Evolutionary conservation across 2,113 vertebrate genomes (phyloP).

Genomic region (Xiphorhynchus elegans): DNA sequence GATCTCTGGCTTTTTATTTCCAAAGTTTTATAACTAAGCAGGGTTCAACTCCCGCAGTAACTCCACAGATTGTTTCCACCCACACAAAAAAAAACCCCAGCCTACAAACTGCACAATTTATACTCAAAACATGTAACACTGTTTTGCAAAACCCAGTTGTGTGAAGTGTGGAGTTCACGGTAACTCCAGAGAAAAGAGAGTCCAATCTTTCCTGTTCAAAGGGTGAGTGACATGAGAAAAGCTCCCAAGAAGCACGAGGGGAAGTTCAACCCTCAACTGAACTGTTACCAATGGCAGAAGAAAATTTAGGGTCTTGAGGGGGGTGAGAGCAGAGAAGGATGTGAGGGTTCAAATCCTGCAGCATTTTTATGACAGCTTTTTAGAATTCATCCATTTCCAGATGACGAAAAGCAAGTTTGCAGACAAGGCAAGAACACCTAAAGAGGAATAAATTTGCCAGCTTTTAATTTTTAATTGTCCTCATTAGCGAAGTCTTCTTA

Average conservation of each 20-base stretch:
- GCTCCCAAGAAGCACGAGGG: not conserved
- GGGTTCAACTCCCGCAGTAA: not conserved
- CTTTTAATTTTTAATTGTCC: not conserved
- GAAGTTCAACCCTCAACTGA: constrained; percentile 37
- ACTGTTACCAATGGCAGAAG: constrained; percentile 38
- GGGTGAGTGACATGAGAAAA: not conserved
- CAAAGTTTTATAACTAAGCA: constrained; percentile 36
- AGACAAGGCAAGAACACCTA: constrained; percentile 11
- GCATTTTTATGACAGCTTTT: constrained; percentile 33
- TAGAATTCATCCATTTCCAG: constrained; percentile 17
- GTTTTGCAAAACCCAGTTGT: constrained; percentile 39
- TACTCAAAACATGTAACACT: not conserved
- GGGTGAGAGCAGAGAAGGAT: constrained; percentile 4
- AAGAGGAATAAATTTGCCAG: not conserved
- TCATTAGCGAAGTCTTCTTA: not conserved
- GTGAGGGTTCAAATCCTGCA: constrained; percentile 12
- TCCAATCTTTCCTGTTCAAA: not conserved
- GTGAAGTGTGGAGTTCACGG: constrained; percentile 5
- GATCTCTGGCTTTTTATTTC: constrained; percentile 23
- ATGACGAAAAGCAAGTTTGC: not conserved
- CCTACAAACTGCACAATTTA: constrained; percentile 23
- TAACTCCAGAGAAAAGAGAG: constrained; percentile 29
- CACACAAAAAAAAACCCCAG: not conserved
- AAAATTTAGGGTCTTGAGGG: constrained; percentile 31
- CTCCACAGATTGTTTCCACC: constrained; percentile 49